Conservation (phyloP, 2,113 vertebrate species). For the Cyanoramphus novaezelandiae region DNA sequence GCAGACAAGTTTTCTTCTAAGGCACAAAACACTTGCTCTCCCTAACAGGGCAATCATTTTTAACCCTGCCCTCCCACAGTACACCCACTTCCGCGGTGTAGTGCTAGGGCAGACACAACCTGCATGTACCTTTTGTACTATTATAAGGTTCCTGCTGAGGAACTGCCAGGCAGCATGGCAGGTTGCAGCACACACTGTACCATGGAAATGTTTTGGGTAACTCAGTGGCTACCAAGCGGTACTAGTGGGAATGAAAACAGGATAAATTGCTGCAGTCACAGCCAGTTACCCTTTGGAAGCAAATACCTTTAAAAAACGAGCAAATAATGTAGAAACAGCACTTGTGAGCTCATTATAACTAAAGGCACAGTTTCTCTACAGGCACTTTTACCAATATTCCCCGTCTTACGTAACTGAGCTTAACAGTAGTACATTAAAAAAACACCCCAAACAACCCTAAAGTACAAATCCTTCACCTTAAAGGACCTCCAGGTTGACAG, state of each 20-base stretch:
- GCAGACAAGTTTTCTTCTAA: not conserved
- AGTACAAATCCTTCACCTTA: not conserved
- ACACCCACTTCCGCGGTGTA: fast-evolving
- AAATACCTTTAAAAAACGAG: fast-evolving
- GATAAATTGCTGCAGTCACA: not conserved
- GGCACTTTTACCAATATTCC: not conserved
- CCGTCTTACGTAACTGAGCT: not conserved
- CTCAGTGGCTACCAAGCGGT: fast-evolving
- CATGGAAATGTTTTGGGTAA: fast-evolving
- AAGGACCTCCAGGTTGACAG: not conserved
- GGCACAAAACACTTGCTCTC: fast-evolving
- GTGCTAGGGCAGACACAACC: not conserved
- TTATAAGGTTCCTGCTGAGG: fast-evolving
- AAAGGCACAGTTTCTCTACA: not conserved
- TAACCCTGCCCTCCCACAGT: fast-evolving
- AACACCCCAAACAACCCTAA: not conserved
- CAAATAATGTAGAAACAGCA: not conserved
- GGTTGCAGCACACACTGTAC: fast-evolving
- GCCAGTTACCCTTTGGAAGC: not conserved
- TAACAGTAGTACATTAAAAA: not conserved
- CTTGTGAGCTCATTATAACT: not conserved
- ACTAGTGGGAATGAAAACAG: fast-evolving
- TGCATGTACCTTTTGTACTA: fast-evolving
- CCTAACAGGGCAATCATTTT: fast-evolving
- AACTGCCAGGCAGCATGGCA: not conserved